Evolutionary conservation across 2,888 invertebrate genomes (phyloP), one percentile per base, ranked within the genome.

Genomic region (Agelastica alni): DNA sequence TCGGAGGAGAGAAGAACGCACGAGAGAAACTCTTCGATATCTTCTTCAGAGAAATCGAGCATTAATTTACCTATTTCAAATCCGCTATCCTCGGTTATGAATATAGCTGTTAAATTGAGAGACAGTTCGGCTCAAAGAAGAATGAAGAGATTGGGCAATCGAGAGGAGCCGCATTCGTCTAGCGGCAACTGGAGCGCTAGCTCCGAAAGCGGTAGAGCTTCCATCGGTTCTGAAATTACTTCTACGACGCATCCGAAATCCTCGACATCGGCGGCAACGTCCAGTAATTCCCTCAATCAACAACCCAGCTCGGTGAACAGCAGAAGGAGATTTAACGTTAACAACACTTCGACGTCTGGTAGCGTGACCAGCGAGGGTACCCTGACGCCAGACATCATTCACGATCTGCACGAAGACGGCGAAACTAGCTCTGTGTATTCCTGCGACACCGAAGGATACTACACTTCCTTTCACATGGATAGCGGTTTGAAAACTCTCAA

Each of bases 391-490:
- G 88, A 93, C 76, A 86, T 90, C 43, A 90, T 88, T 59, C 86
- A 88, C 66, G 86, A 92, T 73, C 80, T 88, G 60, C 85, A 88
- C 62, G 91, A 92, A 74, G 93, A 93, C 72, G 85, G 88, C 44
- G 93, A 93, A 78, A 91, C 90, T 1, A 90, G 91, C 65, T 94
- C 94, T 0, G 91, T 93, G 53, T 96, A 94, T 75, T 96, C 96
- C 2, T 93, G 96, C 72, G 97, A 97, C 72, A 95, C 95, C 1
- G 97, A 97, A 78, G 97, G 97, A 4, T 97, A 96, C 76, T 97
- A 95, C 75, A 97, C 97, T 1, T 96, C 96, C 13, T 97, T 97
- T 80, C 96, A 97, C 76, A 88, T 93, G 83, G 96, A 97, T 76
- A 94, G 94, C 51, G 96, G 96, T 0, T 77, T 97, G 58, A 91